Conservation (phyloP, 2,113 vertebrate species). For the Cyanistes caeruleus region DNA sequence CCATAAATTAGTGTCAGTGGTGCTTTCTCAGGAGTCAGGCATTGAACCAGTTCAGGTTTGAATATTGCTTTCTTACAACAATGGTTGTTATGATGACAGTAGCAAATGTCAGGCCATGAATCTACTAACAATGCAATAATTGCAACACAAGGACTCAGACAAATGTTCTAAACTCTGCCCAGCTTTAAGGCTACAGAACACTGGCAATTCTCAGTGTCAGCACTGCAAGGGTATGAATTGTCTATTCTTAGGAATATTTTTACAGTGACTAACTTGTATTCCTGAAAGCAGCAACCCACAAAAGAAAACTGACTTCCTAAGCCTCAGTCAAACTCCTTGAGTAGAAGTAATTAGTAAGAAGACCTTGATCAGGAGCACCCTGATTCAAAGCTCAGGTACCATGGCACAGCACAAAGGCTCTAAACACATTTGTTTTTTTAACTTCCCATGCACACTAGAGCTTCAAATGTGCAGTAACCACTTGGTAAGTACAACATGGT, state of each 20-base stretch:
- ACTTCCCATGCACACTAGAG: neutral
- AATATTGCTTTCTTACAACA: constrained; percentile 25
- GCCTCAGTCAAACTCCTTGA: neutral
- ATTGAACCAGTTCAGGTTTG: constrained; percentile 17
- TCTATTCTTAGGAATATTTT: neutral
- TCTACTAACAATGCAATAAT: constrained; percentile 15
- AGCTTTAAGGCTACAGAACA: neutral
- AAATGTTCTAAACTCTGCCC: neutral
- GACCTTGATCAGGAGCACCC: neutral
- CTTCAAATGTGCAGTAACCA: neutral
- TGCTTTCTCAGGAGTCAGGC: constrained; percentile 30
- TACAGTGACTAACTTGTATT: neutral
- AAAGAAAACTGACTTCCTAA: neutral
- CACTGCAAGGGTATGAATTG: neutral
- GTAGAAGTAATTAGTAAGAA: neutral
- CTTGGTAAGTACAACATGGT: neutral
- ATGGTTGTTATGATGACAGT: constrained; percentile 25
- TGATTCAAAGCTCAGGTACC: neutral
- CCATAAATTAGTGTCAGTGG: neutral
- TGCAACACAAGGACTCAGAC: neutral
- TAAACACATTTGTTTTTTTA: neutral
- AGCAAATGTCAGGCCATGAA: constrained; percentile 32
- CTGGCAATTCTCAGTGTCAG: neutral
- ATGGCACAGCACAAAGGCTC: neutral
- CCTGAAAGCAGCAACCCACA: neutral